A percentile compares a stretch with the other conserved stretches of the same genome.
These are phyloP conservation scores for Pseudorasbora parva DNA, from an alignment of 2,113 vertebrate genomes.

Conservation along the genomic window DNA sequence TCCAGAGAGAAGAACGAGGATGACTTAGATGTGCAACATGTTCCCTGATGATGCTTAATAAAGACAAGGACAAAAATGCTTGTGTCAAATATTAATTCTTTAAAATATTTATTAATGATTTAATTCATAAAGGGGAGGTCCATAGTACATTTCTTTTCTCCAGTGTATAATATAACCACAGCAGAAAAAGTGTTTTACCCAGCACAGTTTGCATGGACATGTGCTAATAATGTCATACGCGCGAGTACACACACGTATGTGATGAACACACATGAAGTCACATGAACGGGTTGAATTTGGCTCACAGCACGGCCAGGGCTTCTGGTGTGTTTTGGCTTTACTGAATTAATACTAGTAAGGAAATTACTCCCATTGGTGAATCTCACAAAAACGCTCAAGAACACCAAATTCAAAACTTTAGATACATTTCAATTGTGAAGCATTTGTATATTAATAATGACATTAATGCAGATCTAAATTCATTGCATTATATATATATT, in stretches of 20 bases:
- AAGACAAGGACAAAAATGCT: conserved; percentile 61
- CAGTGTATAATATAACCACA: conserved; percentile 82
- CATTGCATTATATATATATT: not conserved
- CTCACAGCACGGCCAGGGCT: conserved; percentile 13
- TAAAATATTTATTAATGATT: conserved; percentile 81
- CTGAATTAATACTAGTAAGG: not conserved
- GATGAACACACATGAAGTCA: conserved; percentile 68
- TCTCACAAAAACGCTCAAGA: conserved; percentile 1
- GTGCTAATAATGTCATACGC: conserved; percentile 75
- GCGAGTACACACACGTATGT: conserved; percentile 74
- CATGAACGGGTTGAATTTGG: conserved; percentile 41
- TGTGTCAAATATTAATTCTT: conserved; percentile 77
- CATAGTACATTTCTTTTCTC: conserved; percentile 77
- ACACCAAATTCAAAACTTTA: not conserved
- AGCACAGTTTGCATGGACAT: conserved; percentile 65
- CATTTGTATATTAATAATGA: not conserved
- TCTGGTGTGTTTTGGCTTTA: conserved; percentile 1
- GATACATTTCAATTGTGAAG: not conserved
- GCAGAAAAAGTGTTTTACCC: conserved; percentile 70
- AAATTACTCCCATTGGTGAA: not conserved
- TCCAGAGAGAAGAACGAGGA: not conserved
- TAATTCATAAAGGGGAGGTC: conserved; percentile 73
- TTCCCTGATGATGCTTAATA: conserved; percentile 30
- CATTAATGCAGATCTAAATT: not conserved
- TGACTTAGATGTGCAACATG: not conserved